Conservation (phyloP, 1,140 invertebrate genomes). For the Metaphire vulgaris region DNA sequence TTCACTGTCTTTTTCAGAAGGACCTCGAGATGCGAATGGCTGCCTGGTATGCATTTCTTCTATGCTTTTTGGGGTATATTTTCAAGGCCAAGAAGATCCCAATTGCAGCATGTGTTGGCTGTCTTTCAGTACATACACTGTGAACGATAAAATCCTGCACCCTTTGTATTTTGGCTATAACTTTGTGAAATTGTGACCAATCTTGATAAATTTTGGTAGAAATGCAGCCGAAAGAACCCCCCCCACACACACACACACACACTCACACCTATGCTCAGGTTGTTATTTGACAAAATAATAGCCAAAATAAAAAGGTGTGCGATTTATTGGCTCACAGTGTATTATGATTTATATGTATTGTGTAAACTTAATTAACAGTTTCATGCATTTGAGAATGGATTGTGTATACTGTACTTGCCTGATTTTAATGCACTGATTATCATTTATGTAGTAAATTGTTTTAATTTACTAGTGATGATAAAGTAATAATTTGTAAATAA, state of each 20-base stretch:
- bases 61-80: neutral
- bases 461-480: neutral
- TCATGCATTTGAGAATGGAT: no score
- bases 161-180: no score
- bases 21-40: neutral
- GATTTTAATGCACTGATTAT: neutral
- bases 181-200: no score
- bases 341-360: no score
- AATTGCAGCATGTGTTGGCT: neutral
- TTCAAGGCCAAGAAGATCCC: neutral
- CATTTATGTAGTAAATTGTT: neutral
- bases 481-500: neutral
- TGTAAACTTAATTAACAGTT: no score
- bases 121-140: neutral
- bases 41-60: neutral
- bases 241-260: no score
- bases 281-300: no score
- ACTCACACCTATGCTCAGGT: no score
- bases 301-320: no score
- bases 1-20: neutral
- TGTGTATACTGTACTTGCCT: neutral
- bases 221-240: neutral
- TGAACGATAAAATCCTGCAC: neutral
- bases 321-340: no score
- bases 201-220: neutral